Conservation (phyloP, 2,888 invertebrate species). For the Phasia obesa region DNA sequence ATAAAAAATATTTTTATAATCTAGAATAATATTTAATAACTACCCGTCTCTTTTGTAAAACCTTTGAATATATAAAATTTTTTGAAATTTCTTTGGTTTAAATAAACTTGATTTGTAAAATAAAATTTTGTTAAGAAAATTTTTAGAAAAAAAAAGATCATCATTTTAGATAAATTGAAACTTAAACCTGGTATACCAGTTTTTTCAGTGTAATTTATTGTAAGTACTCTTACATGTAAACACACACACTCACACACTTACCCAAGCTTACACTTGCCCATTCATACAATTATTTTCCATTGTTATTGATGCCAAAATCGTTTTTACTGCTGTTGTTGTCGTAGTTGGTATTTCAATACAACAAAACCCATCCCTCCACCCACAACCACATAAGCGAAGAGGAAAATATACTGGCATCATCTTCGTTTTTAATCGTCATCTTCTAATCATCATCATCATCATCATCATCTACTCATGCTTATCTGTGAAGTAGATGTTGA, state of each 20-base stretch:
- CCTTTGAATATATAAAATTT: no score
- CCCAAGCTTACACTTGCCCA: neutral
- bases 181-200: no score
- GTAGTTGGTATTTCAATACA: neutral
- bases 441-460: neutral
- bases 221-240: neutral
- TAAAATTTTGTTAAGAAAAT: no score
- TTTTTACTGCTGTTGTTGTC: constrained; percentile 42
- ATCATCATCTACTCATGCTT: neutral
- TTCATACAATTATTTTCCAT: constrained; percentile 42
- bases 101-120: no score
- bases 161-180: no score
- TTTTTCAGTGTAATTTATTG: neutral
- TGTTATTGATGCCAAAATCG: constrained; percentile 49
- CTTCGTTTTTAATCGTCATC: constrained; percentile 44
- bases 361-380: constrained; percentile 1
- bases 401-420: constrained; percentile 20
- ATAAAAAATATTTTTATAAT: no score
- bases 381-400: neutral
- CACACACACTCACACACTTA: neutral
- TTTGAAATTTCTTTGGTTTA: no score
- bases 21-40: no score
- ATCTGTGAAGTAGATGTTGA: constrained; percentile 35
- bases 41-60: no score
- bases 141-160: no score